Base-by-base conservation (phyloP, 2,888 invertebrate genomes). In the Andrena dorsata region DNA sequence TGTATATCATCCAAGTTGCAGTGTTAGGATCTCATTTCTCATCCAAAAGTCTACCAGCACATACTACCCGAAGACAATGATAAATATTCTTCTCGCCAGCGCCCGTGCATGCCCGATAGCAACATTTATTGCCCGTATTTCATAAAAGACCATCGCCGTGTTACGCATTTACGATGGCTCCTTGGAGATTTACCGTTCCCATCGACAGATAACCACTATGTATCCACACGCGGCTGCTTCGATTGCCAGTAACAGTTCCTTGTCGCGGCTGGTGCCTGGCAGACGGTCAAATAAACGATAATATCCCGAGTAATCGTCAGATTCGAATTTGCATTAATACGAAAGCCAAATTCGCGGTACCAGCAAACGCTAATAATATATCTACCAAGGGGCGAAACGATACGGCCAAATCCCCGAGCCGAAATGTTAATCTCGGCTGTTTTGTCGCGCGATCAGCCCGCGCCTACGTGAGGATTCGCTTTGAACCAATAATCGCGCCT, bases 311-410 rank as follows among this genome's bases (percentile, higher is more conserved):
- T 35, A 66, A 28, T 68, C 49, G 71, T 16, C 61, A 58, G 72
- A 58, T 72, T 75, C 51, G 71, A 71, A 75, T 80, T 75, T 72
- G 63, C 75, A 71, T 82, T 51, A 68, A 63, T 65, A 56, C 41
- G 16, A 61, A 13, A 41, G 75, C 56, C 63, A 68, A 61, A 70
- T n/a, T 70, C 58, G 68, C 60, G 49, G n/a, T 28, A 10, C 30
- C 23, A 32, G 71, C 47, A 28, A 72, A 63, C 53, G 51, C 71
- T 65, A 70, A 81, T 81, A 74, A 70, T 80, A 80, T 56, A 70
- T 80, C 74, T 56, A 60, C 20, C 64, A 13, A 10, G 0, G 2
- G 7, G 51, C 41, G 53, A 47, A 64, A 73, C 41, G 72, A 49
- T 72, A 8, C 32, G 2, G 56, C 2, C 32, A 30, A 53, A 60